A percentile compares a stretch with the other conserved stretches of the same genome.
These are phyloP conservation scores for Carterocephalus palaemon DNA, from an alignment of 2,888 invertebrate species.

Conservation along the genomic window DNA sequence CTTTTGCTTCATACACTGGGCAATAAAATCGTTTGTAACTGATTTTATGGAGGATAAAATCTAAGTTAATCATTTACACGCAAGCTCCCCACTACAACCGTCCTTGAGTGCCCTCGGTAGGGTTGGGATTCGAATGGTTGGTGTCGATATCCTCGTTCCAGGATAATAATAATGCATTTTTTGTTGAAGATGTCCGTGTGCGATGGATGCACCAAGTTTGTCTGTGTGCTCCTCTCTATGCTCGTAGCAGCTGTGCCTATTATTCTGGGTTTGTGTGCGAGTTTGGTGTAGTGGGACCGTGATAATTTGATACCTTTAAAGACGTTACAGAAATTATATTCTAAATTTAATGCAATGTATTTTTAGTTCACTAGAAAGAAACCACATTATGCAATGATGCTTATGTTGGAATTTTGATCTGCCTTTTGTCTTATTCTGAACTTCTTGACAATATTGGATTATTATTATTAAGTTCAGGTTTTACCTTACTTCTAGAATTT, in stretches of 20 bases:
- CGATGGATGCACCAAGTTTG: conserved; percentile 57
- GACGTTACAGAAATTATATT: background rate
- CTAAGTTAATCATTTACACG: conserved; percentile 64
- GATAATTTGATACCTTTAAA: conserved; percentile 45
- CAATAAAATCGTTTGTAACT: conserved; percentile 34
- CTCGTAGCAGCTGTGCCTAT: conserved; percentile 75
- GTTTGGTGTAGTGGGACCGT: conserved; percentile 41
- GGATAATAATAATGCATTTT: conserved; percentile 76
- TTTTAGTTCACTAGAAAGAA: background rate
- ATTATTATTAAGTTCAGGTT: too few species aligned
- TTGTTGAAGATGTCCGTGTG: conserved; percentile 65
- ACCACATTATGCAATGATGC: background rate
- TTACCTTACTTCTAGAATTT: too few species aligned
- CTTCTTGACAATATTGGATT: too few species aligned
- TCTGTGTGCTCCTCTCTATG: conserved; percentile 53
- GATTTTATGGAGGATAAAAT: conserved; percentile 53
- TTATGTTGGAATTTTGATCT: too few species aligned
- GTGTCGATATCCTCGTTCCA: conserved; percentile 49
- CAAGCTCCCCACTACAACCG: conserved; percentile 28
- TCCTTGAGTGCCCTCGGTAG: conserved; percentile 29
- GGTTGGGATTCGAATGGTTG: conserved; percentile 38
- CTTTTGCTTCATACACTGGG: conserved; percentile 35
- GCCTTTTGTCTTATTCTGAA: too few species aligned
- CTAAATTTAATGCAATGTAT: background rate
- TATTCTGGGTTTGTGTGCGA: conserved; percentile 65